Evolutionary conservation across 2,888 invertebrate genomes (phyloP).

Genomic region (Oeneis ivallda): DNA sequence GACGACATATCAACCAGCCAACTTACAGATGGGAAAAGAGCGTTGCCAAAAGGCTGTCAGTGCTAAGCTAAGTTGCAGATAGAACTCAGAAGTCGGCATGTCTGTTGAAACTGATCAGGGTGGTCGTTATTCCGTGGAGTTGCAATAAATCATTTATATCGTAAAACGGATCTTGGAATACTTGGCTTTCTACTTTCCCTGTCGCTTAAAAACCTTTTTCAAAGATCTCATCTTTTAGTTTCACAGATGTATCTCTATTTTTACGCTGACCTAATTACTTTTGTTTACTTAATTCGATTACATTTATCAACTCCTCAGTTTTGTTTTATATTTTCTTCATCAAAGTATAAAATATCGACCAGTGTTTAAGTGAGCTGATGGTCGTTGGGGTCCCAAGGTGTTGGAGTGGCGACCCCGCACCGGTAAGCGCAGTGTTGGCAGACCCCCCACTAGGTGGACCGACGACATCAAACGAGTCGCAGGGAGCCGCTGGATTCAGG

Average conservation of each 20-base stretch:
- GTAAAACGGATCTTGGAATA: constrained; percentile 33
- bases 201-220: constrained; percentile 15
- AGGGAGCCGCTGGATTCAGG: too few species aligned
- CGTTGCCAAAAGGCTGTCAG: too few species aligned
- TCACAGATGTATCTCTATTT: constrained; percentile 1
- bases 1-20: not conserved
- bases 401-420: too few species aligned
- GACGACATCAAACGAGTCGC: too few species aligned
- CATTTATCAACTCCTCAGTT: not conserved
- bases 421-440: too few species aligned
- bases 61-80: not conserved
- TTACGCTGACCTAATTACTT: not conserved
- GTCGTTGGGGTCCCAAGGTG: too few species aligned
- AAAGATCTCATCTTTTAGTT: constrained; percentile 9
- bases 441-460: too few species aligned
- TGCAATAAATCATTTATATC: constrained; percentile 33
- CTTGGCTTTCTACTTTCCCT: constrained; percentile 29
- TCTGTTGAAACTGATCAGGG: not conserved
- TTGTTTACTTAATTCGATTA: not conserved
- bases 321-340: too few species aligned
- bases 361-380: too few species aligned
- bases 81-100: not conserved
- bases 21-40: not conserved
- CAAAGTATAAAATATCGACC: too few species aligned
- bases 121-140: constrained; percentile 11